Base-by-base conservation (phyloP, 2,797 vertebrate species). In the Podarcis siculus region DNA sequence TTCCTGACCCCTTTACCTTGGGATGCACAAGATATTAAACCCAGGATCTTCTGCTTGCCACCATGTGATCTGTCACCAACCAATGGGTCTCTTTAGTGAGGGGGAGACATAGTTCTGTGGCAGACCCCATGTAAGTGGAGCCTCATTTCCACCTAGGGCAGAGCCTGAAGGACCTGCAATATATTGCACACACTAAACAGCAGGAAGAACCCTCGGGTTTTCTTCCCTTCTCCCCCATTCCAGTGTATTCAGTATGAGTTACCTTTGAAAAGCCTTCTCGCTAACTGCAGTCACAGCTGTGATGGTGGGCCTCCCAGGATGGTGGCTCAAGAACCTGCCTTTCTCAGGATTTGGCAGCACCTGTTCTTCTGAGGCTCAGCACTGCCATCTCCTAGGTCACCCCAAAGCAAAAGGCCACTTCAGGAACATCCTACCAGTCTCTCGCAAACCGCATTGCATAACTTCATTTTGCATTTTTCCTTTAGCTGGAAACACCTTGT, bases 211-310 rank as follows among this genome's bases (percentile, higher is more conserved):
- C 30, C 49, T 17, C 0, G 4, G 1, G 2, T 82, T 86, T 71
- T 79, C 1, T 72, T 78, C 35, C 3, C 2, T 0, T 61, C 45
- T 32, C 30, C 15, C 84, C 78, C n/a, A 32, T 69, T 85, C 19
- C 0, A 5, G 85, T 67, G 30, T 91, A 7, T 82, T 79, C 85
- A 90, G 83, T 37, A 79, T 1, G 81, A 88, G 83, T 94, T 93
- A 95, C 90, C 91, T 94, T 89, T 91, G 4, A 58, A 85, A 87
- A 61, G 42, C 5, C 37, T 73, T 94, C n/a, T 85, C 66, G n/a
- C 72, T 27, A 32, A 75, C 86, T 15, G 66, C 85, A 89, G 80
- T 82, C 27, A n/a, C 0, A 89, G 37, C 81, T 45, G 13, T 76
- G 64, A 6, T 61, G 82, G 61, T 0, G 72, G 42, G 72, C 2